These are phyloP conservation scores for Gephyroberyx darwinii DNA, from an alignment of 2,797 vertebrate species.

Conservation along the genomic window DNA sequence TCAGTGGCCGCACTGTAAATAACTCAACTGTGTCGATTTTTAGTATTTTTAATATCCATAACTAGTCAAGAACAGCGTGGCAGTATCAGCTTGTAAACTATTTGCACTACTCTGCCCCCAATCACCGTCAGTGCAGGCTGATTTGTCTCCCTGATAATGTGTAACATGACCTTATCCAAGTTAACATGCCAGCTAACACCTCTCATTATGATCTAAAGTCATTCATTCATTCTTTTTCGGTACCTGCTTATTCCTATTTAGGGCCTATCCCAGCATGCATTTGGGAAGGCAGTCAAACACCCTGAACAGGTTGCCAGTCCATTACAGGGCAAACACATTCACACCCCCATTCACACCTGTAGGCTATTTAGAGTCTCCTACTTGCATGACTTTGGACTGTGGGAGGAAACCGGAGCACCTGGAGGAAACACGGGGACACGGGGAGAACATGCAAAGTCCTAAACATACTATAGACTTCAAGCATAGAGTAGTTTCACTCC, in stretches of 20 bases:
- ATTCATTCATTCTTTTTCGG: too few relatives aligned
- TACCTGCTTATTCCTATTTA: too few relatives aligned
- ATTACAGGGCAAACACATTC: too few relatives aligned
- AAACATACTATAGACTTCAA: neutral
- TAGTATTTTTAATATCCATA: constrained; percentile 7
- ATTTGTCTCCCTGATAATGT: constrained; percentile 13
- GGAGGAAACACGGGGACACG: too few relatives aligned
- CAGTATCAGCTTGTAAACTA: neutral
- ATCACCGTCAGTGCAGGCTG: neutral
- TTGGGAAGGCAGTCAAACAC: neutral
- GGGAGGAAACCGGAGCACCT: too few relatives aligned
- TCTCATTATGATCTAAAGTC: constrained; percentile 8
- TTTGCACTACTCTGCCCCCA: neutral
- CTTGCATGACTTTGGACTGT: too few relatives aligned
- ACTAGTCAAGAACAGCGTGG: neutral
- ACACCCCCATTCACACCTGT: too few relatives aligned
- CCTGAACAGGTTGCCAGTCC: too few relatives aligned
- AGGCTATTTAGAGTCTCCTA: too few relatives aligned
- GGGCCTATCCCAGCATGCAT: too few relatives aligned
- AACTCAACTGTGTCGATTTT: constrained; percentile 12
- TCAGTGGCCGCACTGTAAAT: constrained; percentile 20
- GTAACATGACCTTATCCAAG: constrained; percentile 19
- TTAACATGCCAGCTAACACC: constrained; percentile 6
- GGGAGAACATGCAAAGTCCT: neutral
- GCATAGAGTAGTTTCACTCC: neutral